Evolutionary conservation across 2,888 invertebrate genomes (phyloP).

Genomic region (Conchocele bisecta): DNA sequence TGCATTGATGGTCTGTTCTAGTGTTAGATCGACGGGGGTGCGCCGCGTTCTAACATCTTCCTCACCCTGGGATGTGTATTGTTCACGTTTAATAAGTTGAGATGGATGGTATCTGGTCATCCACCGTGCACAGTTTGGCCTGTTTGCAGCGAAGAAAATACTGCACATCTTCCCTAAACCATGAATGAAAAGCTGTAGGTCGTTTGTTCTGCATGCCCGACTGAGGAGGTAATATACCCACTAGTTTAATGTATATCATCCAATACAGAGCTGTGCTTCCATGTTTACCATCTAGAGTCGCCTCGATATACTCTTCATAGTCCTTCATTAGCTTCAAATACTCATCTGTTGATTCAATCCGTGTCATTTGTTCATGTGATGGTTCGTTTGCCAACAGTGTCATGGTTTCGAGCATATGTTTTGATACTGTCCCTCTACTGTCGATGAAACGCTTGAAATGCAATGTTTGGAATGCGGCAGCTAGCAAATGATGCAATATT

Average conservation of each 20-base stretch:
- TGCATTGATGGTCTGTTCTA: slow-evolving; percentile 31
- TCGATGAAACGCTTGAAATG: slow-evolving; percentile 45
- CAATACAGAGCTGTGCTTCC: slow-evolving; percentile 51
- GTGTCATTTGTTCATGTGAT: too few relatives aligned
- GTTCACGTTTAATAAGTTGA: slow-evolving; percentile 50
- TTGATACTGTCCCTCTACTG: too few relatives aligned
- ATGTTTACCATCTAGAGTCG: slow-evolving; percentile 39
- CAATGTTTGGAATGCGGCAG: slow-evolving; percentile 29
- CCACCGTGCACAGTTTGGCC: slow-evolving; percentile 57
- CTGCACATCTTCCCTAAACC: slow-evolving; percentile 3
- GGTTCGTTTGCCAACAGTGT: too few relatives aligned
- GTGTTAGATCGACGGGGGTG: slow-evolving; percentile 4
- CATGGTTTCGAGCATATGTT: too few relatives aligned
- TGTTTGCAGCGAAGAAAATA: slow-evolving; percentile 51
- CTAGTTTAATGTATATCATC: slow-evolving; percentile 44
- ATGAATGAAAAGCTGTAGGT: slow-evolving; percentile 40
- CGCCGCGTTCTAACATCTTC: slow-evolving; percentile 6
- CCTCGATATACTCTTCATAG: not conserved
- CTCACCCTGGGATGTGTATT: slow-evolving; percentile 21
- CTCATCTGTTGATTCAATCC: too few relatives aligned
- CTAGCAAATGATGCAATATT: slow-evolving; percentile 42
- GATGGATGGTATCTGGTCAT: slow-evolving; percentile 48
- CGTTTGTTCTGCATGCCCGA: slow-evolving; percentile 43
- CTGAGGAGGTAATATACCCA: slow-evolving; percentile 26
- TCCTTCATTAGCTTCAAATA: not conserved